Percentiles rank a stretch among this genome's conserved stretches.
These are phyloP conservation scores for Pantherophis alleghaniensis DNA, from an alignment of 2,797 vertebrate genomes.

Conservation along the genomic window DNA sequence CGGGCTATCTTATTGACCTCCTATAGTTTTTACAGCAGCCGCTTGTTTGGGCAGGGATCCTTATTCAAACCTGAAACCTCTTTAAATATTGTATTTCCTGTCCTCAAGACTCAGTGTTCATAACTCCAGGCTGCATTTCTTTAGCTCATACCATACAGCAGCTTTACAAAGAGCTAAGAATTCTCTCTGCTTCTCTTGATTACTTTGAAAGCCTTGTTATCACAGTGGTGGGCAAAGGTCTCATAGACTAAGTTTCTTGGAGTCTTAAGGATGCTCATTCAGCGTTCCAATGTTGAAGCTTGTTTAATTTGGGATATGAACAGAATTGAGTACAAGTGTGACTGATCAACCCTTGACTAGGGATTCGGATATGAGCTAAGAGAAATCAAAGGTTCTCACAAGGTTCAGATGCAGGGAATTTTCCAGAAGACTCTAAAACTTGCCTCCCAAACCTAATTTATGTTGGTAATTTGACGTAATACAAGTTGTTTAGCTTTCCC, in stretches of 20 bases:
- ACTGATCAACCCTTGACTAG: not conserved
- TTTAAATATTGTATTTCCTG: not conserved
- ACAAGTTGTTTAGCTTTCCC: not conserved
- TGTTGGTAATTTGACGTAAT: slow-evolving; percentile 14
- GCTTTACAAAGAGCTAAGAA: not conserved
- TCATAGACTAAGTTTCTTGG: not conserved
- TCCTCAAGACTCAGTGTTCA: not conserved
- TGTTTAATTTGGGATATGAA: not conserved
- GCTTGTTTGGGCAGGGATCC: not conserved
- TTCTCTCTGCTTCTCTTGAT: not conserved
- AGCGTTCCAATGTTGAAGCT: not conserved
- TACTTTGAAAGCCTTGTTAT: not conserved
- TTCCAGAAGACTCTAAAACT: not conserved
- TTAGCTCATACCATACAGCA: not conserved
- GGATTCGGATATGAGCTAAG: not conserved
- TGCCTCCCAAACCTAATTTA: slow-evolving; percentile 11
- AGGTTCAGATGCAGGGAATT: not conserved
- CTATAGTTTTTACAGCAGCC: not conserved
- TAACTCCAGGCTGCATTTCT: not conserved
- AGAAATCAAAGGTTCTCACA: not conserved
- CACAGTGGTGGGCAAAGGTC: not conserved
- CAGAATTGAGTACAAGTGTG: not conserved
- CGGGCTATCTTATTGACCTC: not conserved
- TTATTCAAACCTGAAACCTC: not conserved
- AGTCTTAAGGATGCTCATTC: not conserved